Evolutionary conservation across 2,888 invertebrate genomes (phyloP).

Genomic region (Leptopilina myrica): DNA sequence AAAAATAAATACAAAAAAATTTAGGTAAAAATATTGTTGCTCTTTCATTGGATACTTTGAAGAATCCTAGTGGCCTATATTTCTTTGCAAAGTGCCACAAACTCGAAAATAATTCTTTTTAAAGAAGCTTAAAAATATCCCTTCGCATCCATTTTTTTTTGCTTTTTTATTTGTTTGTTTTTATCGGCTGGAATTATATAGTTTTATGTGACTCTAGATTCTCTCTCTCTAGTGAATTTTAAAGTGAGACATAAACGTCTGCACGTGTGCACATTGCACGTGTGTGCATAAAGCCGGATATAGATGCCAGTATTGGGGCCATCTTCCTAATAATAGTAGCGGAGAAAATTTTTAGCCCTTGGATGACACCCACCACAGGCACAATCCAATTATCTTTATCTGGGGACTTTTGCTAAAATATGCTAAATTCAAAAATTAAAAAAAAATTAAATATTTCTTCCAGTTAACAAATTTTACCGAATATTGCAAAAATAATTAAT

Average conservation of each 20-base stretch:
- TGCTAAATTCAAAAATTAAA: conserved; percentile 23
- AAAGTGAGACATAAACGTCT: conserved; percentile 27
- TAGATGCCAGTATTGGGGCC: conserved; percentile 75
- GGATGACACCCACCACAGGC: conserved; percentile 68
- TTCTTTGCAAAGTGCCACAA: too few species aligned
- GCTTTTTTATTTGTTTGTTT: conserved; percentile 15
- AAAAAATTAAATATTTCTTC: too few species aligned
- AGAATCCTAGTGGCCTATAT: too few species aligned
- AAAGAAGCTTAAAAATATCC: conserved; percentile 16
- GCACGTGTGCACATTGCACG: conserved; percentile 57
- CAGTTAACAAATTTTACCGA: too few species aligned
- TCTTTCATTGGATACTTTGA: too few species aligned
- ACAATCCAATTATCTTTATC: conserved; percentile 57
- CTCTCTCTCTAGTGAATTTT: not conserved
- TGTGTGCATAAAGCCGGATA: conserved; percentile 67
- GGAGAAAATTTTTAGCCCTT: conserved; percentile 76
- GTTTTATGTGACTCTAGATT: conserved; percentile 7
- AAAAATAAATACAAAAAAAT: too few species aligned
- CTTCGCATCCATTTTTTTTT: not conserved
- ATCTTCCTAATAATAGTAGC: conserved; percentile 75
- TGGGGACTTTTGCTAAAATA: conserved; percentile 55
- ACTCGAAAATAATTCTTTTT: too few species aligned
- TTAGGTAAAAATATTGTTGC: too few species aligned
- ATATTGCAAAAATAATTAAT: too few species aligned
- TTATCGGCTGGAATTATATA: conserved; percentile 17